These are phyloP conservation scores for Camelus dromedarius DNA, from an alignment of 2,113 vertebrate species.

Conservation along the genomic window DNA sequence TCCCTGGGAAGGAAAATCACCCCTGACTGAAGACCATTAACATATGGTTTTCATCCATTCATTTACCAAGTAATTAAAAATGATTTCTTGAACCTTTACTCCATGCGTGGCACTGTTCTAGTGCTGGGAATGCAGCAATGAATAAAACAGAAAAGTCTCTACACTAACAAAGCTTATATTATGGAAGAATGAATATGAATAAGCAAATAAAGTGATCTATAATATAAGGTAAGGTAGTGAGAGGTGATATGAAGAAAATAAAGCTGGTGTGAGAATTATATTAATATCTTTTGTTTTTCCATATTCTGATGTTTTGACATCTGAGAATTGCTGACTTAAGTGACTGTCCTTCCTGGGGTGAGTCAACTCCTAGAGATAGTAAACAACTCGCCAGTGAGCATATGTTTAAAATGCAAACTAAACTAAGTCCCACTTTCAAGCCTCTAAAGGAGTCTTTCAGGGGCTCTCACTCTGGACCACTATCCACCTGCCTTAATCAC, in stretches of 20 bases:
- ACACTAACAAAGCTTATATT: not conserved
- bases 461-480: not conserved
- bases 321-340: not conserved
- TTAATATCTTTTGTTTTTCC: not conserved
- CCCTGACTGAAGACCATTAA: not conserved
- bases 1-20: not conserved
- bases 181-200: not conserved
- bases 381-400: not conserved
- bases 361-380: not conserved
- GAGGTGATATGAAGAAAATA: not conserved
- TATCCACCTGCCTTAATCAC: not conserved
- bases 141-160: not conserved
- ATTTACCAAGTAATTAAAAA: not conserved
- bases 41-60: not conserved
- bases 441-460: not conserved
- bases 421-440: not conserved
- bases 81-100: not conserved
- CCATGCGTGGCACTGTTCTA: not conserved
- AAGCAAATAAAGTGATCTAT: not conserved
- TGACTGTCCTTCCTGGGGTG: not conserved
- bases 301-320: not conserved
- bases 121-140: not conserved
- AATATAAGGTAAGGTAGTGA: not conserved
- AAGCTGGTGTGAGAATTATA: not conserved
- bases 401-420: not conserved